Evolutionary conservation across 1,140 invertebrate genomes (phyloP).

Genomic region (Drosophila nikananu): DNA sequence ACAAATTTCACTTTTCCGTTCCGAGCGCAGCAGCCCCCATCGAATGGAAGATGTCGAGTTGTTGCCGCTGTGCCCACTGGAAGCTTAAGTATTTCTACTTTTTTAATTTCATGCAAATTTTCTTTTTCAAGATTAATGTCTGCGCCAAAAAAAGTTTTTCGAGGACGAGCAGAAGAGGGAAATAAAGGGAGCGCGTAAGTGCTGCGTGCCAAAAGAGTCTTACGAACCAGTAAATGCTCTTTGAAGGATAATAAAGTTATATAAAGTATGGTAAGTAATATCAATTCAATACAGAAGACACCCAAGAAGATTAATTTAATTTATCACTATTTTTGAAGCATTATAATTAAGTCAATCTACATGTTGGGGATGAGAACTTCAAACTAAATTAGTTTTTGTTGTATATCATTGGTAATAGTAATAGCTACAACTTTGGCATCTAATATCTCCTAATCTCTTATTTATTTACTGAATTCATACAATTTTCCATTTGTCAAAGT

Average conservation of each 20-base stretch:
- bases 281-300: neutral
- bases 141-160: conserved; percentile 63
- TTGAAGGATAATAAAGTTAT: neutral
- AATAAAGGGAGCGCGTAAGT: conserved; percentile 22
- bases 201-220: neutral
- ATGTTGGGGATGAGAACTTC: neutral
- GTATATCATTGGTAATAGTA: neutral
- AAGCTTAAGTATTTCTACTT: conserved; percentile 71
- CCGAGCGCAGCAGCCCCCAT: conserved; percentile 25
- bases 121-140: conserved; percentile 80
- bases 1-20: conserved; percentile 79
- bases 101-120: conserved; percentile 83
- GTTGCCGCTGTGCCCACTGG: conserved; percentile 30
- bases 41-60: conserved; percentile 37
- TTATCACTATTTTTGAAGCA: too few species aligned
- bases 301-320: neutral
- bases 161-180: conserved; percentile 27
- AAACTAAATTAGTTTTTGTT: neutral
- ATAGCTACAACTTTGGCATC: neutral
- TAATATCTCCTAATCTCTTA: neutral
- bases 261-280: neutral
- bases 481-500: too few species aligned
- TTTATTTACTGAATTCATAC: neutral
- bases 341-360: neutral
- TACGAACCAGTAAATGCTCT: conserved; percentile 18